phyloP scores from a whole-genome alignment of 2,888 invertebrate genomes.

The Drepana falcataria region DNA sequence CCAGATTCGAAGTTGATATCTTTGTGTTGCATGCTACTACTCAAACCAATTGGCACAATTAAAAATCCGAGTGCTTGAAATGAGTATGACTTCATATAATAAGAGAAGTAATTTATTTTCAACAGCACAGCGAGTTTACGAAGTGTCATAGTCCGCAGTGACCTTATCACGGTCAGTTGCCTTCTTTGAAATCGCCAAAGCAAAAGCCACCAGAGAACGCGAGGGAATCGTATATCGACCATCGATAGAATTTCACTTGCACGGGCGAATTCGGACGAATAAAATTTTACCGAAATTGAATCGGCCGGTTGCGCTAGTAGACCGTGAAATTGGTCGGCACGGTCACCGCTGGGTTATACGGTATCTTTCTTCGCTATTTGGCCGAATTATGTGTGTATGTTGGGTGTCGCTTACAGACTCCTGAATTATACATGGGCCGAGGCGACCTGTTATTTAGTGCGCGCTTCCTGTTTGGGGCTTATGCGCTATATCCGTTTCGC shows the following conservation, averaged over 20 bases:
- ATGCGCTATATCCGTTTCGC: slow-evolving; percentile 54
- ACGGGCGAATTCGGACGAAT: slow-evolving; percentile 65
- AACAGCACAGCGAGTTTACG: not conserved
- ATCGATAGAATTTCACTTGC: slow-evolving; percentile 66
- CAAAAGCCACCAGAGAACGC: slow-evolving; percentile 48
- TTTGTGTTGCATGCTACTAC: too few relatives aligned
- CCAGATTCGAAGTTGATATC: too few relatives aligned
- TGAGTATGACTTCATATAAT: too few relatives aligned
- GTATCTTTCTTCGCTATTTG: slow-evolving; percentile 61
- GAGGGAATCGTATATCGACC: slow-evolving; percentile 47
- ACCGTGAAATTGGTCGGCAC: slow-evolving; percentile 71
- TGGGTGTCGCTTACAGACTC: slow-evolving; percentile 56
- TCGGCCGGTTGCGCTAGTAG: slow-evolving; percentile 63
- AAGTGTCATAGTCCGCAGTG: not conserved
- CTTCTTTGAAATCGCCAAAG: slow-evolving; percentile 26
- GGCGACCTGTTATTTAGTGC: slow-evolving; percentile 67
- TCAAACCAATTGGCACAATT: too few relatives aligned
- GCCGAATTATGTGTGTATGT: slow-evolving; percentile 52
- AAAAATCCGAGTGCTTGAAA: too few relatives aligned
- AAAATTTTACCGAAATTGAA: slow-evolving; percentile 77
- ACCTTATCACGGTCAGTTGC: slow-evolving; percentile 23
- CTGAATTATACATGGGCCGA: slow-evolving; percentile 70
- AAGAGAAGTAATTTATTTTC: not conserved
- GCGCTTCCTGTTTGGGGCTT: slow-evolving; percentile 50
- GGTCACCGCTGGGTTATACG: slow-evolving; percentile 50